phyloP scores from a whole-genome alignment of 2,888 invertebrate species.

The Clostera curtula region DNA sequence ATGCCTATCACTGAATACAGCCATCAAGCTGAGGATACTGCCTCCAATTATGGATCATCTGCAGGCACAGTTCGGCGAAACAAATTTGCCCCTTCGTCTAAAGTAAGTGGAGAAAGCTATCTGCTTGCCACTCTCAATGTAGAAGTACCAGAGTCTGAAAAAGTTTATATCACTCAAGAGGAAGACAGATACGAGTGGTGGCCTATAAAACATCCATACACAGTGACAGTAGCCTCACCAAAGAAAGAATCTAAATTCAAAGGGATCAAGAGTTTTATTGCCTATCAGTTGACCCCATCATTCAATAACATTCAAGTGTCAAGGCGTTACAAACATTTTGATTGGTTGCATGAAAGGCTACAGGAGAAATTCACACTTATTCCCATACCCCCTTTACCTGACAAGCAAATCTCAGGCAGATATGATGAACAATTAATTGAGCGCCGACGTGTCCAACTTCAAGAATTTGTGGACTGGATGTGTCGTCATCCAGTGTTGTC shows the following conservation, averaged over 20 bases:
- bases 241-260: slow-evolving; percentile 98
- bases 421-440: slow-evolving; percentile 98
- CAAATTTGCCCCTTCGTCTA: slow-evolving; percentile 92
- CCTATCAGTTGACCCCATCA: slow-evolving; percentile 96
- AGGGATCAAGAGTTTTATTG: slow-evolving; percentile 97
- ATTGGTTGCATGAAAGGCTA: slow-evolving; percentile 97
- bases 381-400: slow-evolving; percentile 97
- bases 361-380: slow-evolving; percentile 95
- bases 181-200: slow-evolving; percentile 87
- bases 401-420: slow-evolving; percentile 97
- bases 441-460: slow-evolving; percentile 93
- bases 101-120: slow-evolving; percentile 92
- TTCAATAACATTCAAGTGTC: slow-evolving; percentile 95
- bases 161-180: slow-evolving; percentile 82
- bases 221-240: slow-evolving; percentile 93
- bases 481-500: slow-evolving; percentile 97
- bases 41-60: slow-evolving; percentile 73
- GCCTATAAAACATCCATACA: slow-evolving; percentile 81
- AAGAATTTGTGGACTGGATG: slow-evolving; percentile 97
- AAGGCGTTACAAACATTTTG: slow-evolving; percentile 98
- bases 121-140: slow-evolving; percentile 85
- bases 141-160: slow-evolving; percentile 80
- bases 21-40: slow-evolving; percentile 65
- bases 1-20: slow-evolving; percentile 69
- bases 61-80: slow-evolving; percentile 82